Evolutionary conservation across 1,140 invertebrate genomes (phyloP), one percentile per base, ranked within the genome.

Genomic region (Elysia chlorotica): DNA sequence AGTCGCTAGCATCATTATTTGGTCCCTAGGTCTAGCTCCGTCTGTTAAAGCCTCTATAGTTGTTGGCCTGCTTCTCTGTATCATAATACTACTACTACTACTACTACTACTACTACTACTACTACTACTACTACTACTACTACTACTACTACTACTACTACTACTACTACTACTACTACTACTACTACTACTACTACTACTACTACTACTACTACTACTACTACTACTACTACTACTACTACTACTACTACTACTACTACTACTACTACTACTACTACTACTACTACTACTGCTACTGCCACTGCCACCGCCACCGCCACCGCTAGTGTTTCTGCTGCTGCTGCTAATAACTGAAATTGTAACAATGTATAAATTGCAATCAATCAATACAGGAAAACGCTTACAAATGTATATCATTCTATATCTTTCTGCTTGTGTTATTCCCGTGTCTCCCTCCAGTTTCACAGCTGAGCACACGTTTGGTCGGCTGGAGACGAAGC

Each of bases 391-490:
- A n/a, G n/a, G n/a, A n/a, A n/a, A n/a, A n/a, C n/a, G n/a, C n/a
- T n/a, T n/a, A n/a, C n/a, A n/a, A n/a, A n/a, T n/a, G n/a, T n/a
- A n/a, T n/a, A n/a, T n/a, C n/a, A n/a, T n/a, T n/a, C n/a, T n/a
- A n/a, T n/a, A n/a, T n/a, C n/a, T n/a, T n/a, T n/a, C n/a, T 48
- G n/a, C 10, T 14, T 48, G 25, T 30, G 30, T 28, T 61, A 33
- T 3, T 2, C 38, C 38, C 21, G 19, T 21, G 30, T 48, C 48
- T 23, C 2, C n/a, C 36, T 28, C 10, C 33, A 86, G 84, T n/a
- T 78, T 73, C 62, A 88, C 88, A 35, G 87, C 88, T 2, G 78
- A 81, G 56, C 87, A 88, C 68, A 59, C 72, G 0, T 86, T 87
- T 80, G 86, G 86, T 35, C 76, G 88, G 59, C 74, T 89, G n/a